Conservation (phyloP, 2,113 vertebrate genomes). For the Mobula hypostoma region DNA sequence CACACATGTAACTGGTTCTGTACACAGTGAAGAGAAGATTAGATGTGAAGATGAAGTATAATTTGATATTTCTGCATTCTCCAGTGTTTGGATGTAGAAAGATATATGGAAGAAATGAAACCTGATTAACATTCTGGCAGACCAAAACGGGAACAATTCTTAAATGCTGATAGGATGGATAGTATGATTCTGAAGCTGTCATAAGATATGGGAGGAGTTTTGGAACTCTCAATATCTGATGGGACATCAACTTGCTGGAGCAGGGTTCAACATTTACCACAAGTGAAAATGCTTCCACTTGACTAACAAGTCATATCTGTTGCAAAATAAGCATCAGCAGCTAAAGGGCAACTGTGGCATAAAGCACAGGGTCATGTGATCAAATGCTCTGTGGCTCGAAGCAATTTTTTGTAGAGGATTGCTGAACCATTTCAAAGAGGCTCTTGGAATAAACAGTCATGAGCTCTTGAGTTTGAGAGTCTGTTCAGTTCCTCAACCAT, state of each 20-base stretch:
- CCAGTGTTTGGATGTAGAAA: background rate
- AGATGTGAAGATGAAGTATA: background rate
- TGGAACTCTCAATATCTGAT: background rate
- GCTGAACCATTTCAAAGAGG: too few species aligned
- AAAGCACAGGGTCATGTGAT: too few species aligned
- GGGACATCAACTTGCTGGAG: background rate
- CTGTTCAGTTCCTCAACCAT: too few species aligned
- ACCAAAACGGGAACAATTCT: background rate
- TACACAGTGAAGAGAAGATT: background rate
- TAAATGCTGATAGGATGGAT: background rate
- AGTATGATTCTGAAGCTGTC: background rate
- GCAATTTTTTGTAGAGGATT: too few species aligned
- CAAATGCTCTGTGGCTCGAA: too few species aligned
- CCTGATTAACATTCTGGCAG: background rate
- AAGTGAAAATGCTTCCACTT: background rate
- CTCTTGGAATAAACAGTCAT: too few species aligned
- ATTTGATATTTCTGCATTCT: background rate
- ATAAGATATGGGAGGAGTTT: too few species aligned
- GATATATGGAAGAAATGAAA: background rate
- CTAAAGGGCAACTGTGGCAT: too few species aligned
- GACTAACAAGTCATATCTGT: background rate
- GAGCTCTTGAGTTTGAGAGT: too few species aligned
- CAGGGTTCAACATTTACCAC: background rate
- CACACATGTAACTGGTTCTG: background rate
- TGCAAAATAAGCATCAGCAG: too few species aligned